These are phyloP conservation scores for Smutsia temminckii DNA, from an alignment of 2,797 vertebrate genomes.

Conservation along the genomic window DNA sequence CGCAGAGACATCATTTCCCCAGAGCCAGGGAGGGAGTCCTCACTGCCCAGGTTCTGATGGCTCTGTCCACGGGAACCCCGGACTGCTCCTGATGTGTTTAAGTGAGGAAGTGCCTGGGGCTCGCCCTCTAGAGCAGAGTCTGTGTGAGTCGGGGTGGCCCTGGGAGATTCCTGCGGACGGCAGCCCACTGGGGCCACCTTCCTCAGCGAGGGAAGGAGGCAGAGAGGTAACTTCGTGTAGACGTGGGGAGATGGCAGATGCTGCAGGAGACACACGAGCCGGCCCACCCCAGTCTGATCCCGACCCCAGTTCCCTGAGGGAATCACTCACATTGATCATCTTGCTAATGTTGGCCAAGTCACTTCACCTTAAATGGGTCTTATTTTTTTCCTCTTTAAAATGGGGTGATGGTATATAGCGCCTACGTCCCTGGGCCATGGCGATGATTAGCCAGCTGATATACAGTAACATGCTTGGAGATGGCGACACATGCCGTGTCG, in stretches of 20 bases:
- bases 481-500: not conserved
- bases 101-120: not conserved
- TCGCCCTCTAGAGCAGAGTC: not conserved
- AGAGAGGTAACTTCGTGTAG: not conserved
- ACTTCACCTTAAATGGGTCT: not conserved
- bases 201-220: not conserved
- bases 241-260: rapidly evolving
- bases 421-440: not conserved
- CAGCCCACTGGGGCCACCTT: not conserved
- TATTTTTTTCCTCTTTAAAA: not conserved
- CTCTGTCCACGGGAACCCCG: not conserved
- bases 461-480: not conserved
- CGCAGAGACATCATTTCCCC: not conserved
- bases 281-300: not conserved
- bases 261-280: rapidly evolving
- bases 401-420: not conserved
- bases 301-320: not conserved
- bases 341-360: not conserved
- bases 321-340: rapidly evolving
- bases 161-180: not conserved
- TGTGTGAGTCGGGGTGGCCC: not conserved
- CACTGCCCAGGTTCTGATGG: rapidly evolving
- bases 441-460: not conserved
- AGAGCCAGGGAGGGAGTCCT: too few species aligned
- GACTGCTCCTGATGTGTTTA: not conserved